Evolutionary conservation across 2,797 vertebrate species (phyloP).

Genomic region (Neopelma chrysocephalum): DNA sequence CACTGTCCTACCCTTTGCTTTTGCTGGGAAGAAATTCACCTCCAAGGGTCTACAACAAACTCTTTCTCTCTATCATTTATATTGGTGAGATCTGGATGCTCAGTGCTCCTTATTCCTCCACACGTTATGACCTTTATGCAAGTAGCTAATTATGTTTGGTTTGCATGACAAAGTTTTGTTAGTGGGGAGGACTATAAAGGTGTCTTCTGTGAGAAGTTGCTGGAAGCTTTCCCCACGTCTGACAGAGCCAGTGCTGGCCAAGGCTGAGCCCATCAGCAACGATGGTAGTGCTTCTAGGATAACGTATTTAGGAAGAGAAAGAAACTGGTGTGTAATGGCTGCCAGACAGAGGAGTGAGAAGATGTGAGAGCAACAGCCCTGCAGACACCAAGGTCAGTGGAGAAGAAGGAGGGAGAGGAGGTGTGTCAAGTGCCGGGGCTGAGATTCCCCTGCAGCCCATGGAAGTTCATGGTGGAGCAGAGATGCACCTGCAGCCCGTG

Average conservation of each 20-base stretch:
- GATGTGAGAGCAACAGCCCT: background rate
- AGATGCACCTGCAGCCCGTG: background rate
- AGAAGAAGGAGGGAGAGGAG: background rate
- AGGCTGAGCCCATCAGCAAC: background rate
- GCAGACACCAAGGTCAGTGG: background rate
- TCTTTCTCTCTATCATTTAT: background rate
- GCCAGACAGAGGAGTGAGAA: background rate
- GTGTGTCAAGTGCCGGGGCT: rapidly evolving
- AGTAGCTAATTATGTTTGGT: background rate
- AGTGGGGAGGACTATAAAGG: too few relatives aligned
- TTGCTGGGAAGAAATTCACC: background rate
- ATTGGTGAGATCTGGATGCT: background rate
- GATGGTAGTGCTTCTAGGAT: background rate
- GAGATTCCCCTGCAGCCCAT: background rate
- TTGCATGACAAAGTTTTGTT: background rate
- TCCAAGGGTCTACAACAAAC: background rate
- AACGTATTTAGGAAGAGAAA: background rate
- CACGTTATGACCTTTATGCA: background rate
- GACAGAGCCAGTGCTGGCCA: background rate
- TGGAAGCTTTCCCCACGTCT: background rate
- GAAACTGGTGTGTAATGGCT: background rate
- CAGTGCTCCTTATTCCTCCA: background rate
- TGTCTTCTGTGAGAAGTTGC: background rate
- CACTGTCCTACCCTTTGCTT: background rate
- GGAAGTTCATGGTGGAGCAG: background rate